Conservation (phyloP, 1,140 invertebrate genomes). For the Cydia amplana region DNA sequence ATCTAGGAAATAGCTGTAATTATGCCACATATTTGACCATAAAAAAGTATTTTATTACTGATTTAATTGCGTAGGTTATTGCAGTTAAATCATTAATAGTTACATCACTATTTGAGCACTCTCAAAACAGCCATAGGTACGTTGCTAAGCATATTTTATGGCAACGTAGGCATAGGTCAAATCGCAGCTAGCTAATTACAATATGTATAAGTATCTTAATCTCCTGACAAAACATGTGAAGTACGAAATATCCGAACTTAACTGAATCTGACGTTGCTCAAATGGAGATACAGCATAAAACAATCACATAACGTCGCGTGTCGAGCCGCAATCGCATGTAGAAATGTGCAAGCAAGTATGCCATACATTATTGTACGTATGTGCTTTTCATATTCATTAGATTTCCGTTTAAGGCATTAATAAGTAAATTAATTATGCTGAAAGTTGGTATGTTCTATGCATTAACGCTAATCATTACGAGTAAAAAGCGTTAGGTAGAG, state of each 20-base stretch:
- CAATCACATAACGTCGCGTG: constrained; percentile 36
- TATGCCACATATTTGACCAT: background rate
- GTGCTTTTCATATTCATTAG: constrained; percentile 37
- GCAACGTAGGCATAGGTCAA: background rate
- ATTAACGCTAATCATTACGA: background rate
- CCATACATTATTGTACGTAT: constrained; percentile 39
- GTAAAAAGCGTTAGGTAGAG: background rate
- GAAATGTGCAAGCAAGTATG: constrained; percentile 34
- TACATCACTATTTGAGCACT: background rate
- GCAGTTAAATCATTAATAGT: background rate
- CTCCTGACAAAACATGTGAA: no score
- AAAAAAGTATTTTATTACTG: background rate
- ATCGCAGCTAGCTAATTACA: background rate
- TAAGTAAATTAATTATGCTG: constrained; percentile 13
- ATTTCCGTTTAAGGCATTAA: constrained; percentile 34
- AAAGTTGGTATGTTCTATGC: constrained; percentile 4
- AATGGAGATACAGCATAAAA: background rate
- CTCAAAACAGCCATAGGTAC: background rate
- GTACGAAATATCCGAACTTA: no score
- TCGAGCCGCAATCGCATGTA: constrained; percentile 36
- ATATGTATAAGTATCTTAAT: background rate
- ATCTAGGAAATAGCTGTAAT: background rate
- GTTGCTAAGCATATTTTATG: background rate
- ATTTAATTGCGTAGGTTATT: background rate
- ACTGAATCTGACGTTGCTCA: background rate